Conservation (phyloP, 1,140 invertebrate species). For the Drepana arcuata region DNA sequence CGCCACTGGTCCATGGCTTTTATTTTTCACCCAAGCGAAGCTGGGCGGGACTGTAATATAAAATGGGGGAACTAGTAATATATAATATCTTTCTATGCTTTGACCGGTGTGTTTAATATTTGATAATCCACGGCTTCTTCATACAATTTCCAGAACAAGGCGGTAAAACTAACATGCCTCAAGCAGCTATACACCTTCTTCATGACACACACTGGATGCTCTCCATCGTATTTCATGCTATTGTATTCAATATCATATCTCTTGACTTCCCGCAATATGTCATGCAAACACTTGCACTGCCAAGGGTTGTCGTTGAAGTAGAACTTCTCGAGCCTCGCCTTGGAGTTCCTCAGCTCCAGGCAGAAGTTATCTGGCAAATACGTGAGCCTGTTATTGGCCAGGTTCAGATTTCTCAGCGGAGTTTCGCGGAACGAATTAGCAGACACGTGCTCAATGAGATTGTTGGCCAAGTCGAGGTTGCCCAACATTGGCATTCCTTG, state of each 20-base stretch:
- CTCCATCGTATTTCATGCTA: slow-evolving; percentile 29
- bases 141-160: neutral
- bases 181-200: neutral
- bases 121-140: no score
- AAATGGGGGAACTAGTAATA: no score
- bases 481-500: slow-evolving; percentile 27
- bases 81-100: no score
- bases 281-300: slow-evolving; percentile 48
- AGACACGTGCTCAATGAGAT: slow-evolving; percentile 30
- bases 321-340: slow-evolving; percentile 35
- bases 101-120: no score
- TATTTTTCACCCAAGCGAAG: no score
- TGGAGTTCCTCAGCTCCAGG: slow-evolving; percentile 43
- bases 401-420: neutral
- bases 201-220: slow-evolving; percentile 11
- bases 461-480: slow-evolving; percentile 39
- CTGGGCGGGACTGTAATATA: no score
- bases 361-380: slow-evolving; percentile 52
- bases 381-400: slow-evolving; percentile 20
- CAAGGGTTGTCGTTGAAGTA: slow-evolving; percentile 56
- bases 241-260: slow-evolving; percentile 33
- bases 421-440: slow-evolving; percentile 40
- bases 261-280: slow-evolving; percentile 42
- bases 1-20: no score
- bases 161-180: neutral